Conservation (phyloP, 35 echinoderm and acorn worm genomes). For the Ophiothrix spiculata region DNA sequence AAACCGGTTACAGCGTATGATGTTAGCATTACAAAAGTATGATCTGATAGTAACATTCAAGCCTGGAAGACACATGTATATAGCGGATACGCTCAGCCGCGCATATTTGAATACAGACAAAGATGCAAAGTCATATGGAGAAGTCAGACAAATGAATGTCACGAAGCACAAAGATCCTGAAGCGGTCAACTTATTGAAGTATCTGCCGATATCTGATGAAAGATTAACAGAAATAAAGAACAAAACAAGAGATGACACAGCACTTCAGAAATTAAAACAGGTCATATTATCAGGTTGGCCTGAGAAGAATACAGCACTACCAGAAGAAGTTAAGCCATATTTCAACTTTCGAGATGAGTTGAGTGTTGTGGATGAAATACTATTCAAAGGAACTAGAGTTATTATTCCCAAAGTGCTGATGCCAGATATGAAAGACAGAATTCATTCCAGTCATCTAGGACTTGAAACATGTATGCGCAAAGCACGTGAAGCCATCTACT, state of each 20-base stretch:
- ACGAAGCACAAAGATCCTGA: background rate
- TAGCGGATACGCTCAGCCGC: constrained; percentile 59
- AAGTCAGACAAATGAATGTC: background rate
- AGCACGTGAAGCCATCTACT: background rate
- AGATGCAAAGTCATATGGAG: background rate
- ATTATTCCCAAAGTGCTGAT: no score
- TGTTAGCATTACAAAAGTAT: constrained; percentile 56
- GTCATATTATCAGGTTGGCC: background rate
- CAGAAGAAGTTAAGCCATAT: background rate
- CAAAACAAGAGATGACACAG: background rate
- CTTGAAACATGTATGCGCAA: background rate
- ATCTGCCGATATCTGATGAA: background rate
- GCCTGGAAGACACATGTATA: constrained; percentile 30
- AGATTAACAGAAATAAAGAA: background rate
- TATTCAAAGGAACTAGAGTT: no score
- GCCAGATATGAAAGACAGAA: background rate
- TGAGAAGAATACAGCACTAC: background rate
- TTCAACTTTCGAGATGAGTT: background rate
- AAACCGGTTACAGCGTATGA: constrained; percentile 20
- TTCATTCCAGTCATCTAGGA: background rate
- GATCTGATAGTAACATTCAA: constrained; percentile 49
- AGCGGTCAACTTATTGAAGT: background rate
- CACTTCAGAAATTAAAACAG: background rate
- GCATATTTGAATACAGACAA: background rate
- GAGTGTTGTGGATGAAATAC: background rate